Evolutionary conservation across 2,113 vertebrate species (phyloP).

Genomic region (Edolisoma coerulescens): DNA sequence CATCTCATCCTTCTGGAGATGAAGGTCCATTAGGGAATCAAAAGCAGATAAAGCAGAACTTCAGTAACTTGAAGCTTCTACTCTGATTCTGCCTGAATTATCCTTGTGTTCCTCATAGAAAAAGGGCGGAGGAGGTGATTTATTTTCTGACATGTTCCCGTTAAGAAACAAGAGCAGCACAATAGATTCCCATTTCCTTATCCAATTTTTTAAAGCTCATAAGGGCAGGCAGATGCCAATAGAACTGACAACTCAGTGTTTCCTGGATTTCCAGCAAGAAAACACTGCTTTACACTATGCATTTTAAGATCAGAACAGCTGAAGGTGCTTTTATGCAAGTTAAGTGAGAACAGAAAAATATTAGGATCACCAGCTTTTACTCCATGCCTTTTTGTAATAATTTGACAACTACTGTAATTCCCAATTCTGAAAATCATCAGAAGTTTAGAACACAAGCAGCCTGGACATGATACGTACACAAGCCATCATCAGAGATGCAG

Average conservation of each 20-base stretch:
- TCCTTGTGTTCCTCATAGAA: not conserved
- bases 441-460: not conserved
- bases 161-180: not conserved
- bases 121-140: not conserved
- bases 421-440: not conserved
- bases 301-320: not conserved
- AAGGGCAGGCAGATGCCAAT: not conserved
- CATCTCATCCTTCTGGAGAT: not conserved
- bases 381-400: not conserved
- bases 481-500: not conserved
- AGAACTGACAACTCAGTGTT: not conserved
- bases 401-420: not conserved
- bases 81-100: not conserved
- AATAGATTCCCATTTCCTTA: not conserved
- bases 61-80: not conserved
- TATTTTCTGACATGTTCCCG: not conserved
- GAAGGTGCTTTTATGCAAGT: not conserved
- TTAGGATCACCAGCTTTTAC: rapidly evolving
- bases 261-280: not conserved
- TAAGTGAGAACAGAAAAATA: not conserved
- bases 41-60: conserved; percentile 31
- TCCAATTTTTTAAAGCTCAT: not conserved
- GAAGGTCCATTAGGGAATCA: not conserved
- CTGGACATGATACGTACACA: not conserved
- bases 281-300: not conserved